Evolutionary conservation across 2,888 invertebrate species (phyloP).

Genomic region (Lasius platythorax): DNA sequence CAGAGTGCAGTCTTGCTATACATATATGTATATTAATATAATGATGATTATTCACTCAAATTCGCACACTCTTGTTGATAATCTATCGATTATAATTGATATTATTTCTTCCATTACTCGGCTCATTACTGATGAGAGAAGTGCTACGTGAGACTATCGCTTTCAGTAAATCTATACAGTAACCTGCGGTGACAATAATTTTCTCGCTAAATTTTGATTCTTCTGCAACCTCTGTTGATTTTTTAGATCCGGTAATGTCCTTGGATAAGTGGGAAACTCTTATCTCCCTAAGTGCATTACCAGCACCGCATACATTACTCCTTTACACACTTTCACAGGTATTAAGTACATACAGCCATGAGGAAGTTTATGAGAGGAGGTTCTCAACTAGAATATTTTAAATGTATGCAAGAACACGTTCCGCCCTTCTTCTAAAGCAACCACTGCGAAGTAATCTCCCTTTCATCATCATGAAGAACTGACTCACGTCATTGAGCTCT

Average conservation of each 20-base stretch:
- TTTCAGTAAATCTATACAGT: neutral
- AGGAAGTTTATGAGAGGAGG: slow-evolving; percentile 72
- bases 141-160: neutral
- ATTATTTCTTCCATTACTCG: neutral
- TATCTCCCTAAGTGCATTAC: slow-evolving; percentile 80
- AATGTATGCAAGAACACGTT: slow-evolving; percentile 83
- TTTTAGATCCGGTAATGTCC: slow-evolving; percentile 69
- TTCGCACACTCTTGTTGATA: neutral
- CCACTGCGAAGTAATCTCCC: slow-evolving; percentile 78
- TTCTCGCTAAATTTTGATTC: slow-evolving; percentile 60
- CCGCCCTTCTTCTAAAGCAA: slow-evolving; percentile 76
- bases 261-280: slow-evolving; percentile 73
- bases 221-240: slow-evolving; percentile 70
- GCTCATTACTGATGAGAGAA: neutral
- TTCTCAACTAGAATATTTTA: slow-evolving; percentile 78
- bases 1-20: neutral
- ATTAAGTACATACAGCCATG: slow-evolving; percentile 76
- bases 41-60: neutral
- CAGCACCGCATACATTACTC: slow-evolving; percentile 76
- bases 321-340: slow-evolving; percentile 68
- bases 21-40: neutral
- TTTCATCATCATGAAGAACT: slow-evolving; percentile 75
- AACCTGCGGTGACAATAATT: slow-evolving; percentile 27
- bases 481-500: slow-evolving; percentile 69
- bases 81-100: slow-evolving; percentile 1